Evolutionary conservation across 2,113 vertebrate genomes (phyloP), one percentile per base, ranked within the genome.

Genomic region (Ptyas mucosa): DNA sequence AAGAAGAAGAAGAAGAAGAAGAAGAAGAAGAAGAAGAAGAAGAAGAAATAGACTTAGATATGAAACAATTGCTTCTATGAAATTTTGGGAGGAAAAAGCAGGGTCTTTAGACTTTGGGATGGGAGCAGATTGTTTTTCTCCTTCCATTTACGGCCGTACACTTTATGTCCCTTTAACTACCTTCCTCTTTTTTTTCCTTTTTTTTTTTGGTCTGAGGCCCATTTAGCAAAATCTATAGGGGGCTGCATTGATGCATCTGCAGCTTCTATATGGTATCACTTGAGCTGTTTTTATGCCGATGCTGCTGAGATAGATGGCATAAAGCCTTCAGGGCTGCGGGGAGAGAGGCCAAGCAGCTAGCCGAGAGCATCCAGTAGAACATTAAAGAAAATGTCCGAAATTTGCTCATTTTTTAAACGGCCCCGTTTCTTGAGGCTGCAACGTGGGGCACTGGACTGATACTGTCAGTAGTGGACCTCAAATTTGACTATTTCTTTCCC

Each of bases 281-380:
- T 95, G 90, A 95, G 91, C 87, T 94, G 93, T 85, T 94, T 92
- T 92, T 53, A 52, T 39, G 39, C 26, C 93, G 93, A 61, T 58
- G 24, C 21, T 92, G 91, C 81, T 90, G 12, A 91, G 90, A 96
- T 94, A 0, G 0, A 94, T 89, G 87, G 89, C 64, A 90, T 89
- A 89, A 95, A 96, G 94, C 81, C 88, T 91, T 69, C 95, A 64
- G n/a, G 1, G 1, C 34, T 92, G 81, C 85, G 92, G 92, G 54
- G 94, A 93, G 89, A 24, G 87, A 14, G 85, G 94, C 88, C 87
- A 11, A 21, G 20, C 46, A 18, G 87, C 87, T n/a, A 90, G 85
- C 51, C 93, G 34, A 92, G 87, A 94, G 88, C 2, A 57, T 39
- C 34, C 88, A 89, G 12, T 89, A 12, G 54, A 58, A 43, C 29